Conservation (phyloP, 1,140 invertebrate species). For the Olivierus martensii region DNA sequence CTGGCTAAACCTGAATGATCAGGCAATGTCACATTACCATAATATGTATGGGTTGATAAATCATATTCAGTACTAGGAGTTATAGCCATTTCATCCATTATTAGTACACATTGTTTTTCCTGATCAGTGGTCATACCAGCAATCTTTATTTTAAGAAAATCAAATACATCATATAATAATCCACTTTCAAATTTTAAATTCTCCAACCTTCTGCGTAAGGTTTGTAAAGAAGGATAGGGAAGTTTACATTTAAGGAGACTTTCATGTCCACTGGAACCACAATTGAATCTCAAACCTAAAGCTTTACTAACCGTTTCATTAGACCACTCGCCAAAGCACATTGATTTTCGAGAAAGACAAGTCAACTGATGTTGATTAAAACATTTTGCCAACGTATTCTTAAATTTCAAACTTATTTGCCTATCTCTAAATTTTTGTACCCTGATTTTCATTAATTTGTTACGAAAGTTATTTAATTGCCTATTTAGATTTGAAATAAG, state of each 20-base stretch:
- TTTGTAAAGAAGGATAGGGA: background rate
- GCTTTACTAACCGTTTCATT: too few species aligned
- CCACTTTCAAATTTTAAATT: background rate
- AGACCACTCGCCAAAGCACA: too few species aligned
- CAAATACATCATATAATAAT: background rate
- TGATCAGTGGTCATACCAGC: background rate
- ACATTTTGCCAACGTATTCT: too few species aligned
- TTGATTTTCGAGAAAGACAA: too few species aligned
- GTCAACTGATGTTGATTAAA: too few species aligned
- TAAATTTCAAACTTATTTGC: too few species aligned
- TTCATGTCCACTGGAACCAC: background rate
- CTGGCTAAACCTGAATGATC: background rate
- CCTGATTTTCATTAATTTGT: too few species aligned
- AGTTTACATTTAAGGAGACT: background rate
- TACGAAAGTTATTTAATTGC: too few species aligned
- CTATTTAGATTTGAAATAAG: too few species aligned
- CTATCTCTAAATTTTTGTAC: too few species aligned
- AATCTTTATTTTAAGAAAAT: background rate
- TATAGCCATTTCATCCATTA: background rate
- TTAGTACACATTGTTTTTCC: background rate
- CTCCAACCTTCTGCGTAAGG: background rate
- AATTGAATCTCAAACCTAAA: too few species aligned
- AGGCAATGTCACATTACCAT: constrained; percentile 2
- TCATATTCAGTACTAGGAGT: background rate
- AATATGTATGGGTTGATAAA: background rate